These are phyloP conservation scores for Hemiscyllium ocellatum DNA, from an alignment of 2,113 vertebrate genomes.

Conservation along the genomic window DNA sequence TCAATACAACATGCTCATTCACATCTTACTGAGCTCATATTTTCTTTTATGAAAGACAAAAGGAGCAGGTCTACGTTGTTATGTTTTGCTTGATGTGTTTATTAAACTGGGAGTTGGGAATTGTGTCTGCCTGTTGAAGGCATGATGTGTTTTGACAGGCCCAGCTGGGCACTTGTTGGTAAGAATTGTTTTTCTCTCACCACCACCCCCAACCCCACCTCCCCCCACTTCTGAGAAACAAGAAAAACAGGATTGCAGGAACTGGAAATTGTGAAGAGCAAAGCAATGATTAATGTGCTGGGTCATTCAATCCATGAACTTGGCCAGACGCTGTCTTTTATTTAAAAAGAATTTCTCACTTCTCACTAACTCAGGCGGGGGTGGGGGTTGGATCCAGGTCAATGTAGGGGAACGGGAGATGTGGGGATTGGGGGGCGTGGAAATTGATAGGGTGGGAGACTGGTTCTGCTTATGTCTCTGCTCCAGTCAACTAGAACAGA, in stretches of 20 bases:
- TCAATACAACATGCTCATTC: background rate
- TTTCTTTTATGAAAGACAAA: background rate
- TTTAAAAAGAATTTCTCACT: background rate
- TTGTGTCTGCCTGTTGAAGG: background rate
- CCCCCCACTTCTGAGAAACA: background rate
- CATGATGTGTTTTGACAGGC: background rate
- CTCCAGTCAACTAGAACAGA: background rate
- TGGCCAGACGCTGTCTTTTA: background rate
- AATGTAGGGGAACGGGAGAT: background rate
- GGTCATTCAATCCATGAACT: background rate
- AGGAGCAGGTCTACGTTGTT: background rate
- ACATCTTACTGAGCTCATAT: background rate
- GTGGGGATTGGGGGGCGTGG: too few species aligned
- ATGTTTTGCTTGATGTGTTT: conserved; percentile 6
- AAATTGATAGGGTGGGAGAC: too few species aligned
- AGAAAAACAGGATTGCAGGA: background rate
- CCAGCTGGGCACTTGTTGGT: background rate
- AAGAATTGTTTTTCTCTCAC: background rate
- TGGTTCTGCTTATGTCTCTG: background rate
- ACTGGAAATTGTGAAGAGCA: background rate
- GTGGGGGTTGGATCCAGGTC: background rate
- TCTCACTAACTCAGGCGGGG: background rate
- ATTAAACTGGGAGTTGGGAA: conserved; percentile 10
- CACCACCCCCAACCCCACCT: too few species aligned
- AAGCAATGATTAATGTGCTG: background rate